Base-by-base conservation (phyloP, 2,888 invertebrate species). In the Anorthoa munda region DNA sequence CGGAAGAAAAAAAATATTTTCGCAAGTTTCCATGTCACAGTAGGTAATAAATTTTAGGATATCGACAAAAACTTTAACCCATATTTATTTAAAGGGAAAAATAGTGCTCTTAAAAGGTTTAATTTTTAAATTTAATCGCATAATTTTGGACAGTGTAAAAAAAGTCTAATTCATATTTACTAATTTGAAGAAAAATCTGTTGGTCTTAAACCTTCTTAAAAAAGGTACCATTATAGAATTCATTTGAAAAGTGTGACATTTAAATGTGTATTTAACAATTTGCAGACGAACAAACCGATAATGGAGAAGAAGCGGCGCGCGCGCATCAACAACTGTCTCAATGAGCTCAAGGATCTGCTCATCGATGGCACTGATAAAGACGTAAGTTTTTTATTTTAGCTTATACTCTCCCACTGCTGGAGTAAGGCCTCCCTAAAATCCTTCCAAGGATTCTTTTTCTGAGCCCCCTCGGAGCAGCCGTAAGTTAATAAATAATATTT, bases 291-390 rank as follows among this genome's bases (percentile, higher is more conserved):
- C 91, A 99, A 99, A 93, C 99, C 99, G 48, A 98, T 99, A 87
- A 99, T 99, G 98, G 99, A 99, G 94, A 99, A 99, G 94, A 97
- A 98, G 87, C 96, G 99, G 85, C 97, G 99, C 85, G 99, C 99
- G 70, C 97, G 99, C 90, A 99, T 99, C 91, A 99, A 99, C 95
- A 97, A 98, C 90, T 98, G 98, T 89, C 97, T 99, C 77, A 98
- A 98, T 90, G 99, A 99, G 92, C 95, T 99, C 61, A 99, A 99
- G 94, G 98, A 98, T 61, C 96, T 99, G 61, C 98, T 99, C 68
- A 95, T 98, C 91, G 98, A 98, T 91, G 98, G 98, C 13, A 97
- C 98, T 95, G 98, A 98, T 92, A 98, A 98, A 97, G 98, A 99
- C 96, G 98, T 98, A 97, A 39, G 39, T 39, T 39, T 39, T 39